Percentiles rank a stretch among this genome's conserved stretches.
Evolutionary conservation across 2,888 invertebrate genomes (phyloP).

Genomic region (Caenorhabditis virilis): DNA sequence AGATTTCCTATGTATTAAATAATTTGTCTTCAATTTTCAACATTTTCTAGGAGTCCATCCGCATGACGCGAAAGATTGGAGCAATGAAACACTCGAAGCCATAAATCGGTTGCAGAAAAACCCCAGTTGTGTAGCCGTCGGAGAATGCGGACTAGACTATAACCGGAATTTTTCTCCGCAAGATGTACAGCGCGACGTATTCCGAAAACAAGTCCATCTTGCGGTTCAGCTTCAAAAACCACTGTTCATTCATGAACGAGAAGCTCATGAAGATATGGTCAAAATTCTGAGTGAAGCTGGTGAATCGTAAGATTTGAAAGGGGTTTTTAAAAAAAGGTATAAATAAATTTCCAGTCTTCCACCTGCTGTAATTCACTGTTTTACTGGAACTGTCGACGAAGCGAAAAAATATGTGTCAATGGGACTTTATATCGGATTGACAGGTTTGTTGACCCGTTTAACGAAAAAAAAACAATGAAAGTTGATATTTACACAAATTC

Average conservation of each 20-base stretch:
- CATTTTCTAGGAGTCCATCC: slow-evolving; percentile 61
- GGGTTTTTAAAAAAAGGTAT: not conserved
- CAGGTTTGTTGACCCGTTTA: slow-evolving; percentile 72
- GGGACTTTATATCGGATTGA: slow-evolving; percentile 84
- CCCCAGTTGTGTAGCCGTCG: slow-evolving; percentile 88
- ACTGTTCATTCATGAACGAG: slow-evolving; percentile 87
- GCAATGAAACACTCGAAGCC: slow-evolving; percentile 25
- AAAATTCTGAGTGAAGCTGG: slow-evolving; percentile 74
- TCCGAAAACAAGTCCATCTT: slow-evolving; percentile 79
- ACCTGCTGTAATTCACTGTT: slow-evolving; percentile 86
- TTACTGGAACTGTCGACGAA: slow-evolving; percentile 85
- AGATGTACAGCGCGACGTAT: slow-evolving; percentile 82
- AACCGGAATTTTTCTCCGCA: slow-evolving; percentile 91
- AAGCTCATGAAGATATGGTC: slow-evolving; percentile 84
- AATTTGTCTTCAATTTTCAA: no score
- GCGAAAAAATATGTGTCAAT: slow-evolving; percentile 82
- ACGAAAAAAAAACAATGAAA: not conserved
- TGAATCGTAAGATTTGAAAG: slow-evolving; percentile 9
- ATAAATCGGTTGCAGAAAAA: slow-evolving; percentile 70
- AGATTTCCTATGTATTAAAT: no score
- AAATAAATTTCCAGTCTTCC: slow-evolving; percentile 73
- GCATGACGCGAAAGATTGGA: slow-evolving; percentile 65
- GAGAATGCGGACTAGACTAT: slow-evolving; percentile 92
- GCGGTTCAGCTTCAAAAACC: slow-evolving; percentile 87
- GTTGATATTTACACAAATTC: no score